Evolutionary conservation across 2,888 invertebrate genomes (phyloP), one percentile per base, ranked within the genome.

Genomic region (Leptopterna dolabrata): DNA sequence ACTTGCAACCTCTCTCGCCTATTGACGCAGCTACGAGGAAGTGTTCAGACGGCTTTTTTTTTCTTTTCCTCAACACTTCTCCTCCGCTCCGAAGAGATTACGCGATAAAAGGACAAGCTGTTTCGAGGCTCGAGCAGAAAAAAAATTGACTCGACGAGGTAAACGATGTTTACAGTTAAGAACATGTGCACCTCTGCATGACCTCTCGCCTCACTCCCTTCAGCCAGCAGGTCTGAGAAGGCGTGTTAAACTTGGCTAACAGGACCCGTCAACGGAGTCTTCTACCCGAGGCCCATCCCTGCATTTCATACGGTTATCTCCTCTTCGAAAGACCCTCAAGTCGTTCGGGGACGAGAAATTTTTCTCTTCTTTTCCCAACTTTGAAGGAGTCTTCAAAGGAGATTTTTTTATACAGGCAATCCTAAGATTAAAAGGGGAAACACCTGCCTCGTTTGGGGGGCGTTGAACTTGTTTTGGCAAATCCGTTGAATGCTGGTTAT

Each of bases 201-300:
- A 63, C 63, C 63, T 63, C 63, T 63, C 63, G 63, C 63, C 63
- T 63, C 63, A 63, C 24, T 63, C 63, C 7, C 63, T 13, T 16
- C 36, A 36, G 36, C 47, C 16, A 16, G 47, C 11, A 24, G 24
- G 63, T 19, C 24, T 24, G 11, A 11, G 63, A 78, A 78, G 78
- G 78, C 43, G 45, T 27, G 78, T 78, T 78, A 78, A 78, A 78
- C 78, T 78, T 47, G 45, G 78, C 78, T 78, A 78, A 78, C 78
- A 78, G 78, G 78, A 78, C 45, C 29, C 27, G 45, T 45, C 45
- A 45, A 78, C 45, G 45, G 41, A 13, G 45, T 45, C 78, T 78
- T 63, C 3, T 7, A 7, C 36, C 63, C 63, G 19, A 24, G n/a
- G 51, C n/a, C 51, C 19, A 55, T 55, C 19, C 55, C 63, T 63